Conservation (phyloP, 2,888 invertebrate genomes). For the Cantharis rustica region DNA sequence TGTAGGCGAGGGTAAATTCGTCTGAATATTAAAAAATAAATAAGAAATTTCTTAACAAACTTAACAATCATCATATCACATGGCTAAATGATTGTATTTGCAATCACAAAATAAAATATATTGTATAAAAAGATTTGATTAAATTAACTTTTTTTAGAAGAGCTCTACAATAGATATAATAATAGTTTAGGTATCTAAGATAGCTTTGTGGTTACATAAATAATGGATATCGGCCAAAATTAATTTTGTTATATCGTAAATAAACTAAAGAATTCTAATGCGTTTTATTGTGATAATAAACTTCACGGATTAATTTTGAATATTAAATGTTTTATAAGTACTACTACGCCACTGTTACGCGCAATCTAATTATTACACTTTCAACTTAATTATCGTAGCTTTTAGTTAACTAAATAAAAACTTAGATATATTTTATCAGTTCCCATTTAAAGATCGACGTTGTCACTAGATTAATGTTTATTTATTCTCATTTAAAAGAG, state of each 20-base stretch:
- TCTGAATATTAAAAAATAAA: background rate
- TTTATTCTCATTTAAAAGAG: background rate
- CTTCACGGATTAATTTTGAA: background rate
- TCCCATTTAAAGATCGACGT: slow-evolving; percentile 6
- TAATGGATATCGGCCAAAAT: background rate
- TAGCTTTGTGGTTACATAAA: background rate
- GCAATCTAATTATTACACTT: background rate
- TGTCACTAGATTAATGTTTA: background rate
- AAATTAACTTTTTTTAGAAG: background rate
- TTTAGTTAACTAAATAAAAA: slow-evolving; percentile 5
- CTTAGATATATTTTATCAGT: slow-evolving; percentile 5
- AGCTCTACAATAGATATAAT: background rate
- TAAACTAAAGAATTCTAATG: background rate
- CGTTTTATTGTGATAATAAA: no score
- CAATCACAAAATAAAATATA: no score
- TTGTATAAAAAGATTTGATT: no score
- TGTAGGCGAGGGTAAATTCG: background rate
- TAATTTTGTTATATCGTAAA: background rate
- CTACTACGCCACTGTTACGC: background rate
- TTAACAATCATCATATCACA: no score
- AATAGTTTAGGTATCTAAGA: background rate
- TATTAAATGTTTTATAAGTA: background rate
- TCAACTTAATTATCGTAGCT: background rate
- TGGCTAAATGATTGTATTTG: no score
- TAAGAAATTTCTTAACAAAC: no score